Base-by-base conservation (phyloP, 2,113 vertebrate genomes). In the Chloebia gouldiae region DNA sequence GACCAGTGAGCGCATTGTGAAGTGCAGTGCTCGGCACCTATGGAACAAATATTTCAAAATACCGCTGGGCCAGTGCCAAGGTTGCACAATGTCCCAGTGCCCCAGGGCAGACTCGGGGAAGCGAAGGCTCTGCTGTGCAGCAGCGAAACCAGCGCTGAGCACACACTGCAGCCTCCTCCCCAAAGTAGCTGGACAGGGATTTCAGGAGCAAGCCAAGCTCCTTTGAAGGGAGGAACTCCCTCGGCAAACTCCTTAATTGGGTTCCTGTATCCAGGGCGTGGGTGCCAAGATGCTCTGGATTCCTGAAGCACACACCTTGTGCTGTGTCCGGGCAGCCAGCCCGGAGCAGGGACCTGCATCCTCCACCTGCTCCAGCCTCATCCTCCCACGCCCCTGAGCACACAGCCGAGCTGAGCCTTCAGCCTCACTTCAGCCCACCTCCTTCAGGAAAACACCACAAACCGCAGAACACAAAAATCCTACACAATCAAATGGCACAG, bases 1-100 rank as follows among this genome's bases (percentile, higher is more conserved):
- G 63, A 44, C 33, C 49, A 22, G 28, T 0, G 14, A 89, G 31
- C 5, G 6, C 35, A 22, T 0, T 8, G 42, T 3, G 3, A 54
- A 42, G 23, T 22, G 56, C 81, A 47, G 5, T 0, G 21, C 47
- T 47, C 47, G n/a, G 39, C 68, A 53, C 27, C 35, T 6, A 49
- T 1, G 2, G 44, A 45, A 65, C 11, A 59, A 57, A 4, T 13
- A 33, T 39, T 56, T 49, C 1, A 3, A 13, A 12, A n/a, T 15
- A 23, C 13, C 25, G 3, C 20, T 28, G 28, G n/a, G 30, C 11
- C 47, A 12, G 37, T 9, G n/a, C n/a, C 15, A 40, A 4, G 1
- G 19, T 49, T 56, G 44, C 53, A 17, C 50, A 35, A 13, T 0
- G 10, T 10, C 15, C 61, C 16, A 0, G 6, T 6, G 30, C 14